phyloP scores from a whole-genome alignment of 2,113 vertebrate species.

The Oncorhynchus clarkii region DNA sequence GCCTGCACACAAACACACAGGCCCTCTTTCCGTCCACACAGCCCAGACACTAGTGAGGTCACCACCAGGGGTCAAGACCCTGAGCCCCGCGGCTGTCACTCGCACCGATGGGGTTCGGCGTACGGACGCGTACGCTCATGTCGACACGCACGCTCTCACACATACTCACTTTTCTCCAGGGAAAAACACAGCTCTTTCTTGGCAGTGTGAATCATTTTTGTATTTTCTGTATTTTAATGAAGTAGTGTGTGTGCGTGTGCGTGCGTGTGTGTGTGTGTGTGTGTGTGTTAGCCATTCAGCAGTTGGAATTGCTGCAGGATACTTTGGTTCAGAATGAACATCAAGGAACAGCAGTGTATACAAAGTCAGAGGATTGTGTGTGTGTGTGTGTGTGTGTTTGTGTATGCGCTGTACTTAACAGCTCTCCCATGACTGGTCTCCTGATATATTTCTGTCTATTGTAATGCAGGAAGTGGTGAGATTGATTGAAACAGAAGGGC shows the following conservation, averaged over 20 bases:
- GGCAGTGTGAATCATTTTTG: neutral
- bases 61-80: constrained; percentile 38
- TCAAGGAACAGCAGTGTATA: neutral
- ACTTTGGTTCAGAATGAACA: constrained; percentile 7
- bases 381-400: neutral
- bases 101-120: constrained; percentile 8
- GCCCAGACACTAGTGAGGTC: constrained; percentile 33
- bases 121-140: neutral
- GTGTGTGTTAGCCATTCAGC: too few species aligned
- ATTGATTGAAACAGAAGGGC: constrained; percentile 36
- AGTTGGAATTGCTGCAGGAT: neutral
- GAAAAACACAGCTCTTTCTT: neutral
- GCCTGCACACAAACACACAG: constrained; percentile 11
- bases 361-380: constrained; percentile 5
- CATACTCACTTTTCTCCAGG: neutral
- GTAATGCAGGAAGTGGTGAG: constrained; percentile 51
- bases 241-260: constrained; percentile 1
- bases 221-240: too few species aligned
- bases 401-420: neutral
- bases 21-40: constrained; percentile 21
- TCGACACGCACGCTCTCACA: neutral
- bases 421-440: constrained; percentile 13
- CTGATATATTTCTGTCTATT: constrained; percentile 48
- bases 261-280: constrained; percentile 2
- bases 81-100: constrained; percentile 40